Conservation (phyloP, 2,888 invertebrate species). For the Celastrina argiolus region DNA sequence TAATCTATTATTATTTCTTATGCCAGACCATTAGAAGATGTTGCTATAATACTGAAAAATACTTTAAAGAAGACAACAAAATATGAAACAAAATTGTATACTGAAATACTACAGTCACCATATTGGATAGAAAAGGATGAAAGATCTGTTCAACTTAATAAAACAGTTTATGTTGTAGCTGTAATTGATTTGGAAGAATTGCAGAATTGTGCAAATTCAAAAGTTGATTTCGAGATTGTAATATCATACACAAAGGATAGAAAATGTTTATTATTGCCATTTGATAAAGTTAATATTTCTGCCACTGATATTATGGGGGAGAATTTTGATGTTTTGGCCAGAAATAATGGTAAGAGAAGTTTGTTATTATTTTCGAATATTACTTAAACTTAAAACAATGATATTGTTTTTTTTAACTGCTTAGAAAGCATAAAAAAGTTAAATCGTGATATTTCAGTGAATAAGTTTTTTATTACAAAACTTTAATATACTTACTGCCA, state of each 20-base stretch:
- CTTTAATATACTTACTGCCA: too few relatives aligned
- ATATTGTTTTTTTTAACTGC: too few relatives aligned
- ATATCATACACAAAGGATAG: conserved; percentile 45
- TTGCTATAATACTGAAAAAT: conserved; percentile 48
- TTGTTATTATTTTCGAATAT: too few relatives aligned
- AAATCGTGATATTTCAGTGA: too few relatives aligned
- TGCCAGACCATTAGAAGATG: conserved; percentile 52
- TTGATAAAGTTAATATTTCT: conserved; percentile 49
- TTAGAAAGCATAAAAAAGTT: too few relatives aligned
- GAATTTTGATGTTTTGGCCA: conserved; percentile 51
- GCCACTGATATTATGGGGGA: conserved; percentile 46
- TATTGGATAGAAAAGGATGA: conserved; percentile 46
- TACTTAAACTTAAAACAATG: too few relatives aligned
- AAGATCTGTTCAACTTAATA: conserved; percentile 36
- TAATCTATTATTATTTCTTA: background rate
- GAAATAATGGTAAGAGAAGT: conserved; percentile 38
- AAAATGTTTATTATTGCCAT: conserved; percentile 47
- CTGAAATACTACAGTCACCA: conserved; percentile 38
- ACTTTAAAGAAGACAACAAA: conserved; percentile 39
- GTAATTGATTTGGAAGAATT: conserved; percentile 50
- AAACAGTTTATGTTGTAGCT: conserved; percentile 41
- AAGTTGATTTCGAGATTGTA: conserved; percentile 48
- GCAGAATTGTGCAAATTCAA: conserved; percentile 40
- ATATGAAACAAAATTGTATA: conserved; percentile 55
- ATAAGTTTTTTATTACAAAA: too few relatives aligned